Evolutionary conservation across 2,113 vertebrate genomes (phyloP).

Genomic region (Ciconia maguari): DNA sequence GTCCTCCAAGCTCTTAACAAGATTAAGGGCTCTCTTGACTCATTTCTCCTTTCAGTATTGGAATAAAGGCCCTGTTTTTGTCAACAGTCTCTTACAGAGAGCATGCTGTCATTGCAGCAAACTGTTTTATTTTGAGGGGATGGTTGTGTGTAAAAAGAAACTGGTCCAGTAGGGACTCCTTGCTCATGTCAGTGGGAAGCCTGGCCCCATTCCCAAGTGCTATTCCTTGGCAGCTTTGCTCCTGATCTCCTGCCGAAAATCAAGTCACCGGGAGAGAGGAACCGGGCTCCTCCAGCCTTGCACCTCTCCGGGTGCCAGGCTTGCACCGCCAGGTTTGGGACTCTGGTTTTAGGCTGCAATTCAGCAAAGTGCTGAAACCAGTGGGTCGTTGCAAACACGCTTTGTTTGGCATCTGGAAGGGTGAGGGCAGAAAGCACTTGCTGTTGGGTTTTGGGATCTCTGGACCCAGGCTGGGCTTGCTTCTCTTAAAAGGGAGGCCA

Average conservation of each 20-base stretch:
- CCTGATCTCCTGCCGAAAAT: background rate
- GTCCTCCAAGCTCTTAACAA: background rate
- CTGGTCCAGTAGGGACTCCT: background rate
- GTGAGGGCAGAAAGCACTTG: background rate
- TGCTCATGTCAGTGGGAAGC: background rate
- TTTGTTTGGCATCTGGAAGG: fast-evolving
- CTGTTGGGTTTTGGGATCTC: background rate
- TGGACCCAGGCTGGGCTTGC: background rate
- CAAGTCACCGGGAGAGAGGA: background rate
- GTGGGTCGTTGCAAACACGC: fast-evolving
- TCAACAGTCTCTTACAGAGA: background rate
- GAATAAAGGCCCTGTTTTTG: background rate
- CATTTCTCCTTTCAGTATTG: background rate
- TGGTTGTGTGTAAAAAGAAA: background rate
- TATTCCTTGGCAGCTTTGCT: background rate
- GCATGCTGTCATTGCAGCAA: background rate
- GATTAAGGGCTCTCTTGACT: background rate
- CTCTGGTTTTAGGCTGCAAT: background rate
- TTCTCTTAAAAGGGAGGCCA: fast-evolving
- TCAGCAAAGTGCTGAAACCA: background rate
- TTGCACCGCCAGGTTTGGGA: background rate
- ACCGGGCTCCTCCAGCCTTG: background rate
- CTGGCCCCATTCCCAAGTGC: background rate
- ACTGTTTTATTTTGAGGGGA: background rate
- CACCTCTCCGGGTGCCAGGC: background rate